A percentile compares a stretch with the other conserved stretches of the same genome.
Evolutionary conservation across 2,113 vertebrate genomes (phyloP).

Genomic region (Gopherus evgoodei): DNA sequence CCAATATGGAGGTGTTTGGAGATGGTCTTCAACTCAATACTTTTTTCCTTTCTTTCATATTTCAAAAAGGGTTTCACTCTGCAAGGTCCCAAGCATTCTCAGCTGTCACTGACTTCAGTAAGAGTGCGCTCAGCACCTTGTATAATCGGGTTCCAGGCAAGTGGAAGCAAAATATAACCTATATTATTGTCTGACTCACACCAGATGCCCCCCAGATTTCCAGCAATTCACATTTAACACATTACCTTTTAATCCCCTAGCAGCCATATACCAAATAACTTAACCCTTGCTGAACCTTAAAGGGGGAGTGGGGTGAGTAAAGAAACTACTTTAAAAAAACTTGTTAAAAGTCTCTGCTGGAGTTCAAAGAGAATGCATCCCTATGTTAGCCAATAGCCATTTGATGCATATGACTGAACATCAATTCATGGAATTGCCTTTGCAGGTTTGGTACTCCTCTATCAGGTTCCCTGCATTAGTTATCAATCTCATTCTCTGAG

Average conservation of each 20-base stretch:
- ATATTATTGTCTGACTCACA: background rate
- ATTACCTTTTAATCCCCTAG: background rate
- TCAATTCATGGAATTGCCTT: too few species aligned
- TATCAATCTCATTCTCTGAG: too few species aligned
- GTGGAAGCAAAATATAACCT: background rate
- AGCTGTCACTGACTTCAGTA: background rate
- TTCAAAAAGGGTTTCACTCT: background rate
- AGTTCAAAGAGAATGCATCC: background rate
- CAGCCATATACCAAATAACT: background rate
- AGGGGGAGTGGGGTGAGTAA: background rate
- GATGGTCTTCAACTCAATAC: rapidly evolving
- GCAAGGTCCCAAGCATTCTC: background rate
- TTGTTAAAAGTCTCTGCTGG: rapidly evolving
- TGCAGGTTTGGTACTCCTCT: too few species aligned
- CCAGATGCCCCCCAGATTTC: background rate
- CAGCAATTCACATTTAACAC: background rate
- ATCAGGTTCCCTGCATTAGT: too few species aligned
- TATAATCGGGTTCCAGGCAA: background rate
- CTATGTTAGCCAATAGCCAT: too few species aligned
- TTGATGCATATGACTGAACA: too few species aligned
- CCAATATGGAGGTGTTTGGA: rapidly evolving
- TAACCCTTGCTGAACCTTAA: background rate
- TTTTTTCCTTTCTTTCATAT: background rate
- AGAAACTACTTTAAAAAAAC: background rate
- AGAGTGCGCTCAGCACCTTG: background rate